Percentiles rank a stretch among this genome's conserved stretches.
These are phyloP conservation scores for Galbula dea DNA, from an alignment of 2,113 vertebrate genomes.

Conservation along the genomic window DNA sequence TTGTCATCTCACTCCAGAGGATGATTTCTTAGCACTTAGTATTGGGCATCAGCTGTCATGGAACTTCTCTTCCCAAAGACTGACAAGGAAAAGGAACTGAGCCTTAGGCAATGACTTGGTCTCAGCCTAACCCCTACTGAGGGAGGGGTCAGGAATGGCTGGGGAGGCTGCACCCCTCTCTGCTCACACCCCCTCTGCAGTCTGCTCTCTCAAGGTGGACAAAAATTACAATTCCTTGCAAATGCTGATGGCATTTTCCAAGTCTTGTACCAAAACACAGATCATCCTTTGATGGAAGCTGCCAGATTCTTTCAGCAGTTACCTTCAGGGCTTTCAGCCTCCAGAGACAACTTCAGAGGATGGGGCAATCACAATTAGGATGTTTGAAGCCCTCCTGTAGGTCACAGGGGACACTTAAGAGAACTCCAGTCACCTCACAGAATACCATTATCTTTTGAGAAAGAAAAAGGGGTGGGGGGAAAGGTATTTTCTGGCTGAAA, in stretches of 20 bases:
- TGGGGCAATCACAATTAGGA: not conserved
- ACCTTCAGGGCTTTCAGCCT: not conserved
- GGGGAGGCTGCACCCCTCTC: not conserved
- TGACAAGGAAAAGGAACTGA: not conserved
- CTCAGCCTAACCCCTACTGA: not conserved
- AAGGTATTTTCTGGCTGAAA: not conserved
- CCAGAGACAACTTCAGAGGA: not conserved
- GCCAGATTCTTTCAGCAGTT: not conserved
- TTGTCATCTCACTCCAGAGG: not conserved
- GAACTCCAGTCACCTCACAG: not conserved
- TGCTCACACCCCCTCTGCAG: not conserved
- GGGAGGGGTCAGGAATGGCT: not conserved
- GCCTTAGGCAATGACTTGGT: not conserved
- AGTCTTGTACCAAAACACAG: not conserved
- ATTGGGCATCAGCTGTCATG: not conserved
- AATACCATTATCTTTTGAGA: not conserved
- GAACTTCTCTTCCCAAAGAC: not conserved
- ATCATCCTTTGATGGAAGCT: not conserved
- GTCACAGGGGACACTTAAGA: not conserved
- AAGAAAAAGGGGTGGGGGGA: not conserved
- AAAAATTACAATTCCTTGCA: not conserved
- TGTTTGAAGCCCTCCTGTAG: not conserved
- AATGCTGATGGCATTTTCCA: not conserved
- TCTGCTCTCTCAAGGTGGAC: not conserved
- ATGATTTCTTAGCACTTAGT: not conserved